phyloP scores from a whole-genome alignment of 2,888 invertebrate genomes.

The Coecobrya sp. region DNA sequence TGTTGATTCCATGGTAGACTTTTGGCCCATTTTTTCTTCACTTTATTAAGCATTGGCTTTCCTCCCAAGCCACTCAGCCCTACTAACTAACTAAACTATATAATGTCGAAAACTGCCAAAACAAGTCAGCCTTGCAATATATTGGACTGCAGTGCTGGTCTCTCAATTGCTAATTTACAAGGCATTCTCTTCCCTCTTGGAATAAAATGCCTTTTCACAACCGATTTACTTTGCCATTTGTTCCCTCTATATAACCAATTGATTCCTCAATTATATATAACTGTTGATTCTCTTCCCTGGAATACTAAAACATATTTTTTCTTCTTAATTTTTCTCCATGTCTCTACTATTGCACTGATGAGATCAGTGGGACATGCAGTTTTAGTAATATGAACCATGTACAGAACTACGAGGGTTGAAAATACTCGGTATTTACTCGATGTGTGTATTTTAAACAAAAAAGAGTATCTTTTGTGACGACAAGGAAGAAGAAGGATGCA shows the following conservation, averaged over 20 bases:
- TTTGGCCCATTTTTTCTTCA: constrained; percentile 57
- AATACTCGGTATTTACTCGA: neutral
- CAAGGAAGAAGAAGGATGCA: constrained; percentile 12
- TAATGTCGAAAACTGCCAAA: neutral
- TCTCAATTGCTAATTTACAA: neutral
- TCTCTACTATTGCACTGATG: neutral
- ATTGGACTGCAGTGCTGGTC: neutral
- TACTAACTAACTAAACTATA: neutral
- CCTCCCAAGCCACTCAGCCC: neutral
- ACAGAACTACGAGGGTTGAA: constrained; percentile 19
- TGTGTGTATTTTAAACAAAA: neutral
- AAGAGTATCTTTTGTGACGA: constrained; percentile 39
- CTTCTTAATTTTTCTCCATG: neutral
- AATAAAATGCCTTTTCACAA: too few species aligned
- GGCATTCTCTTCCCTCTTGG: neutral
- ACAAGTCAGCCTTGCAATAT: constrained; percentile 25
- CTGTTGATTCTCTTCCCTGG: constrained; percentile 19
- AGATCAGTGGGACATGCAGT: neutral
- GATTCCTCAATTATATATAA: constrained; percentile 24
- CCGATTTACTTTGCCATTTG: neutral
- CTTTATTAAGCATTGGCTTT: constrained; percentile 40
- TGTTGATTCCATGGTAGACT: constrained; percentile 20
- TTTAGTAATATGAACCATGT: neutral
- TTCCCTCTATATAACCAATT: neutral
- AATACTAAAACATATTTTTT: neutral